Evolutionary conservation across 2,113 vertebrate genomes (phyloP), one percentile per base, ranked within the genome.

Genomic region (Cochlearius cochlearius): DNA sequence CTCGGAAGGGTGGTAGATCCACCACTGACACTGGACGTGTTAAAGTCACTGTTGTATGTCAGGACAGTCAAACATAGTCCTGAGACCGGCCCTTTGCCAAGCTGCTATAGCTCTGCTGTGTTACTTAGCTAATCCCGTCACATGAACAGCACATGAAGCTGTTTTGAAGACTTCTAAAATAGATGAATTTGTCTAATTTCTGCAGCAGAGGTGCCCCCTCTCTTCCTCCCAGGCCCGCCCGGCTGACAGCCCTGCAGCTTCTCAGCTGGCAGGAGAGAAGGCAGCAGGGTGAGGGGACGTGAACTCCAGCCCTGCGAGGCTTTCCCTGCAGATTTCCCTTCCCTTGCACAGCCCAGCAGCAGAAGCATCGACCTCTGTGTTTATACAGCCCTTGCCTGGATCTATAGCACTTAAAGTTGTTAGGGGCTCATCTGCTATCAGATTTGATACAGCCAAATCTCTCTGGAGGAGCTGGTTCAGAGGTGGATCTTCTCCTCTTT

Each of bases 11-110:
- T 34, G 45, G 69, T 27, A 38, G 30, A 13, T 25, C 36, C 45
- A n/a, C 39, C 1, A 1, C 16, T 59, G 58, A 5, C 13, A 7
- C 29, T 26, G 88, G 20, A 7, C 0, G 1, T 32, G 27, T 30
- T 58, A 7, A 1, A 23, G 19, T 20, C 18, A 12, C 30, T 1
- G 2, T 11, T 30, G 27, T 30, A 6, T 1, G 4, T 18, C 50
- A 27, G 0, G 9, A 26, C 13, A 4, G 17, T 25, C n/a, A 45
- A 21, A 22, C 0, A 1, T 30, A 27, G 14, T 29, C 56, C 43
- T 25, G 43, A 13, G 49, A 39, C 5, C 47, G 63, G 66, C 39
- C 11, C 39, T 41, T 50, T 50, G 47, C 34, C 49, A 39, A 36
- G 12, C 14, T 49, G 34, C 53, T 17, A 1, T 12, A 50, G 45